Base-by-base conservation (phyloP, 2,113 vertebrate genomes). In the Mastomys natalensis region DNA sequence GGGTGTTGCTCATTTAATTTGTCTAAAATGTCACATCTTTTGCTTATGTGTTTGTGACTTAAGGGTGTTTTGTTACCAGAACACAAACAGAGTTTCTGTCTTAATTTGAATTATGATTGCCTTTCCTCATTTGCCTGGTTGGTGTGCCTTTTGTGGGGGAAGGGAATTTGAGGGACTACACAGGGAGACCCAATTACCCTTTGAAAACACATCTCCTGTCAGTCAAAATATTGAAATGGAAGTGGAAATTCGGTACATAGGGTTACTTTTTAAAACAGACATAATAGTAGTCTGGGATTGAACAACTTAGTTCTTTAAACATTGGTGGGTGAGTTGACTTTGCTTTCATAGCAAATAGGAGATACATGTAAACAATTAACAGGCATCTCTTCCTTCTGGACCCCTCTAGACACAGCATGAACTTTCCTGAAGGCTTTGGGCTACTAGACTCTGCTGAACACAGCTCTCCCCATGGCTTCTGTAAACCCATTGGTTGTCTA, bases 21-120 rank as follows among this genome's bases (percentile, higher is more conserved):
- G 31, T 76, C 29, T 40, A 40, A 12, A 37, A 13, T 13, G 4
- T 68, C 77, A 17, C 17, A 80, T 64, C 77, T 37, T 82, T 62
- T 80, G 1, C 55, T 82, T 92, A 34, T 4, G n/a, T 26, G 1
- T 55, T 24, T 34, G n/a, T 91, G 89, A 96, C 92, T 92, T 88
- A 37, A 74, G 85, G 58, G 77, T 64, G 87, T 82, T 91, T 96
- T 93, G 70, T 97, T 96, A 95, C 96, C 85, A 86, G 78, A 97
- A 90, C 76, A 97, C 95, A 97, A 87, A 87, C 72, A 91, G 86
- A 91, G 90, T 87, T 93, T 84, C 82, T 51, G 10, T 85, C 60
- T 72, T 95, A 92, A 94, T 97, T 97, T 96, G 86, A 93, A 60
- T 95, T 87, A 82, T 82, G 92, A 84, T 94, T 95, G 90, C 72